Conservation (phyloP, 2,888 invertebrate species). For the Aporophyla nigra region DNA sequence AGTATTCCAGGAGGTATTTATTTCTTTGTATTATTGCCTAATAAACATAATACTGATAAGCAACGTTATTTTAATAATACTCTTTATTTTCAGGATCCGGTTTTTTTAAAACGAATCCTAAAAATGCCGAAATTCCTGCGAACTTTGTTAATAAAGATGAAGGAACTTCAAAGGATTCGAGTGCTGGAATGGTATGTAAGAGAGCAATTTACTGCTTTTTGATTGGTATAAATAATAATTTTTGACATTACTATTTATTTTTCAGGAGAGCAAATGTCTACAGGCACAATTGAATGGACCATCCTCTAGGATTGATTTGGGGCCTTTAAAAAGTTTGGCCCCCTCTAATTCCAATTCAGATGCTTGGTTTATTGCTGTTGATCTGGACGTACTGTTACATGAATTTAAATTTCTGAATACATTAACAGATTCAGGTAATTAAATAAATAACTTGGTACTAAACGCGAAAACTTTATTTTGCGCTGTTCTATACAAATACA, state of each 20-base stretch:
- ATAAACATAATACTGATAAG: neutral
- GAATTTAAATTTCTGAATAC: conserved; percentile 76
- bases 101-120: neutral
- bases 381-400: conserved; percentile 75
- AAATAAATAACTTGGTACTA: neutral
- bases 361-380: conserved; percentile 81
- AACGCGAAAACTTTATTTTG: neutral
- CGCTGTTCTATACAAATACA: neutral
- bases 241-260: conserved; percentile 18
- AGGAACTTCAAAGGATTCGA: conserved; percentile 25
- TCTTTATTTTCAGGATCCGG: conserved; percentile 32
- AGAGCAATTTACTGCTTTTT: neutral
- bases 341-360: conserved; percentile 59
- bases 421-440: conserved; percentile 78
- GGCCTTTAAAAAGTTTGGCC: conserved; percentile 71
- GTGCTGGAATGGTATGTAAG: conserved; percentile 29
- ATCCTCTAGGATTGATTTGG: conserved; percentile 67
- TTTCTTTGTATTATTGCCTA: neutral
- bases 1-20: conserved; percentile 53
- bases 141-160: conserved; percentile 15
- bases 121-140: conserved; percentile 4
- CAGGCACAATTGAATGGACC: conserved; percentile 34
- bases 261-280: conserved; percentile 43
- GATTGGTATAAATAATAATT: neutral
- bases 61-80: neutral